Percentiles rank a stretch among this genome's conserved stretches.
These are phyloP conservation scores for Boloria euphrosyne DNA, from an alignment of 2,888 invertebrate species.

Conservation along the genomic window DNA sequence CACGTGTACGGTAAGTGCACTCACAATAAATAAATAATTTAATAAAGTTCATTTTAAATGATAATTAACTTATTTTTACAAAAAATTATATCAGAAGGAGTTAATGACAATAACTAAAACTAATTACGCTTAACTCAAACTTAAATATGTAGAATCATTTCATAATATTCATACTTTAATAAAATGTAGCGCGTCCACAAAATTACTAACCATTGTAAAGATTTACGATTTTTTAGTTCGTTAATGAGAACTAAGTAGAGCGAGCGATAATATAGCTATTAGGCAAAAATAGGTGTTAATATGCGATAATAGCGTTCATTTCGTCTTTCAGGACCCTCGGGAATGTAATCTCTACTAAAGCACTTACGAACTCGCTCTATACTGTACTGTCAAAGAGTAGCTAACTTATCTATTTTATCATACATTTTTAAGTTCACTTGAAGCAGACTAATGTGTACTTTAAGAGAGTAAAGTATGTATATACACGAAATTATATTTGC, in stretches of 20 bases:
- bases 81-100: too few species aligned
- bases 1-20: too few species aligned
- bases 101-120: too few species aligned
- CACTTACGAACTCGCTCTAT: constrained; percentile 43
- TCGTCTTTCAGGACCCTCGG: constrained; percentile 49
- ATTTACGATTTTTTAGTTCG: constrained; percentile 33
- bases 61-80: too few species aligned
- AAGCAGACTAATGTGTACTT: constrained; percentile 21
- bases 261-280: constrained; percentile 42
- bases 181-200: background rate
- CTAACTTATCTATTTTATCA: constrained; percentile 35
- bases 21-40: too few species aligned
- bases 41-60: too few species aligned
- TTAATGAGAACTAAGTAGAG: constrained; percentile 29
- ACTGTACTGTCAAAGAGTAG: constrained; percentile 36
- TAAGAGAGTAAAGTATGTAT: constrained; percentile 18
- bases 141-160: too few species aligned
- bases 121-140: too few species aligned
- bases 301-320: constrained; percentile 60
- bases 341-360: constrained; percentile 58
- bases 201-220: constrained; percentile 23
- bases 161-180: background rate
- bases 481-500: constrained; percentile 17
- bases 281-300: constrained; percentile 50
- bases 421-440: constrained; percentile 34